Conservation (phyloP, 2,888 invertebrate genomes). For the Seira ritae region DNA sequence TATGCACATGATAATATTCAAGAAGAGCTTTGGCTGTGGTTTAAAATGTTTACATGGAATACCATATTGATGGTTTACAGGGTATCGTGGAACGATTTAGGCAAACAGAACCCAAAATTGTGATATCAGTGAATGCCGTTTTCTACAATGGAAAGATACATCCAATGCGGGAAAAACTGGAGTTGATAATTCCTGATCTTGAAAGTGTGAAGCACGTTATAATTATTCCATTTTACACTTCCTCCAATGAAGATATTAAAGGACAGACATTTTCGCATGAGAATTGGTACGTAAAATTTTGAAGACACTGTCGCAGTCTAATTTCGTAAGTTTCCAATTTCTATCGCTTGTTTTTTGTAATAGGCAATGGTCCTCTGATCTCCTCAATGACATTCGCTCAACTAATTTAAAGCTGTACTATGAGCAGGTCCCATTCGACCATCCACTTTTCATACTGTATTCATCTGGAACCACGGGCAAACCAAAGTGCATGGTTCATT, state of each 20-base stretch:
- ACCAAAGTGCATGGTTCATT: conserved; percentile 80
- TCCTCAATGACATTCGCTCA: conserved; percentile 59
- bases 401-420: conserved; percentile 73
- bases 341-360: background rate
- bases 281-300: conserved; percentile 58
- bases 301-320: too few species aligned
- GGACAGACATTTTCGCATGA: conserved; percentile 44
- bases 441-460: conserved; percentile 79
- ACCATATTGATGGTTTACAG: too few species aligned
- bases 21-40: background rate
- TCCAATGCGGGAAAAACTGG: conserved; percentile 77
- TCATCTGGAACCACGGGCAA: conserved; percentile 80
- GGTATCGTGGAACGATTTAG: conserved; percentile 75
- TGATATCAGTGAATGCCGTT: conserved; percentile 79
- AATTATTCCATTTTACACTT: conserved; percentile 68
- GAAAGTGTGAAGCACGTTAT: conserved; percentile 65
- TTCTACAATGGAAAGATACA: conserved; percentile 78
- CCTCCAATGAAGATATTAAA: conserved; percentile 15
- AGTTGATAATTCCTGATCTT: conserved; percentile 75
- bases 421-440: conserved; percentile 78
- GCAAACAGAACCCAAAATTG: conserved; percentile 78
- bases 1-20: too few species aligned
- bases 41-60: background rate
- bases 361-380: conserved; percentile 66
- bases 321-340: too few species aligned